These are phyloP conservation scores for Tachypleus tridentatus DNA, from an alignment of 1,140 invertebrate genomes.

Conservation along the genomic window DNA sequence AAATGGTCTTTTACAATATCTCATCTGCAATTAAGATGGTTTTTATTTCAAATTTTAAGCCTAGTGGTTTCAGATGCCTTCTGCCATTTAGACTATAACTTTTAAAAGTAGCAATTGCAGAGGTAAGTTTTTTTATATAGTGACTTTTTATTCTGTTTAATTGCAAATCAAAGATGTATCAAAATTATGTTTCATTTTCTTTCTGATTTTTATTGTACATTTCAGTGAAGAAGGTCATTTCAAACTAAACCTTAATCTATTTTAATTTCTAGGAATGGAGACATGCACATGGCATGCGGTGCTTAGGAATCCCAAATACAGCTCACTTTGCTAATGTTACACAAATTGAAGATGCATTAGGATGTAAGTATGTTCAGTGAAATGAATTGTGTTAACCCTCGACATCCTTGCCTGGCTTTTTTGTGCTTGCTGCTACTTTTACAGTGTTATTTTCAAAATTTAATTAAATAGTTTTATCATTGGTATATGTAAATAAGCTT, in stretches of 20 bases:
- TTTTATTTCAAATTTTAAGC: no score
- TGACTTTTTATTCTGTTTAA: no score
- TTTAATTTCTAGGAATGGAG: slow-evolving; percentile 71
- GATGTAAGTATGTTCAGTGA: slow-evolving; percentile 46
- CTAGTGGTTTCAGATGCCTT: no score
- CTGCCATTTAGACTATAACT: no score
- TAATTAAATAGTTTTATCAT: not conserved
- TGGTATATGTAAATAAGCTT: not conserved
- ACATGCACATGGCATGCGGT: slow-evolving; percentile 98
- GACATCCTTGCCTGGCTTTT: not conserved
- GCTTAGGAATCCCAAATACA: slow-evolving; percentile 97
- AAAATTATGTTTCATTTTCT: no score
- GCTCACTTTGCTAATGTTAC: slow-evolving; percentile 99
- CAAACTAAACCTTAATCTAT: not conserved
- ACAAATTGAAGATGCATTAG: slow-evolving; percentile 94
- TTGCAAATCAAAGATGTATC: no score
- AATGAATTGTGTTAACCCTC: not conserved
- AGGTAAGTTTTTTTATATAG: no score
- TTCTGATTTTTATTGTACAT: no score
- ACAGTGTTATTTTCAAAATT: slow-evolving; percentile 5
- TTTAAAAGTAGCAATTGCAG: no score
- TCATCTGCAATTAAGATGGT: no score
- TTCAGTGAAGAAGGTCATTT: no score
- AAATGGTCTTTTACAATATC: no score
- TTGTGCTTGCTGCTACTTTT: not conserved